Conservation (phyloP, 2,888 invertebrate genomes). For the Arctia plantaginis region DNA sequence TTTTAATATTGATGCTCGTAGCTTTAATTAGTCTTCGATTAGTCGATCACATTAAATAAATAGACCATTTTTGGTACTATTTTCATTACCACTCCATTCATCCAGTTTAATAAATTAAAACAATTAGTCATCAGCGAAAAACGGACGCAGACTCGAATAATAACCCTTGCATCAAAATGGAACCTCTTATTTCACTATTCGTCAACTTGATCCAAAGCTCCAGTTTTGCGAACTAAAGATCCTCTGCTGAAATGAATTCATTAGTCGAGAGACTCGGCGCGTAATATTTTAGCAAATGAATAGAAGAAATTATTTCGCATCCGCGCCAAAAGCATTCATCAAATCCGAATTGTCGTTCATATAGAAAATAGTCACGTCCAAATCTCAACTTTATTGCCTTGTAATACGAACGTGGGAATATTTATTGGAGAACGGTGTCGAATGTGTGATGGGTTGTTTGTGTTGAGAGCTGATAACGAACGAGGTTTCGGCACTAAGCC, state of each 20-base stretch:
- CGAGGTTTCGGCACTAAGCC: slow-evolving; percentile 47
- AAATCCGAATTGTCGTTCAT: slow-evolving; percentile 53
- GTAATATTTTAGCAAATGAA: slow-evolving; percentile 78
- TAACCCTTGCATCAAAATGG: slow-evolving; percentile 41
- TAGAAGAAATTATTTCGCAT: slow-evolving; percentile 76
- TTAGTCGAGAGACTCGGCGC: slow-evolving; percentile 67
- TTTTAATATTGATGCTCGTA: neutral
- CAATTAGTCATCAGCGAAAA: slow-evolving; percentile 26
- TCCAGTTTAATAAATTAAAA: slow-evolving; percentile 32
- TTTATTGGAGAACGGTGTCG: slow-evolving; percentile 23
- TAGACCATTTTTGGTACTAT: slow-evolving; percentile 11
- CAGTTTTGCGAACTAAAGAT: slow-evolving; percentile 50
- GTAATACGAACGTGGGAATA: slow-evolving; percentile 34
- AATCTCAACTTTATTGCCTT: slow-evolving; percentile 44
- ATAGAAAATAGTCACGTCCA: slow-evolving; percentile 34
- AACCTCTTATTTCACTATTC: slow-evolving; percentile 49
- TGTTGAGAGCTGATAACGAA: slow-evolving; percentile 50
- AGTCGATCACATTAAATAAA: slow-evolving; percentile 7
- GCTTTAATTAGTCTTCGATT: neutral
- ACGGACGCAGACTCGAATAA: slow-evolving; percentile 26
- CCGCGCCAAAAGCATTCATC: slow-evolving; percentile 64
- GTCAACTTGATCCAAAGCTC: slow-evolving; percentile 59
- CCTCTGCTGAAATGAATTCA: slow-evolving; percentile 75
- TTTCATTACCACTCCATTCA: slow-evolving; percentile 2
- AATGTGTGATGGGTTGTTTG: slow-evolving; percentile 40